These are phyloP conservation scores for Drosophila littoralis DNA, from an alignment of 1,140 invertebrate species.

Conservation along the genomic window DNA sequence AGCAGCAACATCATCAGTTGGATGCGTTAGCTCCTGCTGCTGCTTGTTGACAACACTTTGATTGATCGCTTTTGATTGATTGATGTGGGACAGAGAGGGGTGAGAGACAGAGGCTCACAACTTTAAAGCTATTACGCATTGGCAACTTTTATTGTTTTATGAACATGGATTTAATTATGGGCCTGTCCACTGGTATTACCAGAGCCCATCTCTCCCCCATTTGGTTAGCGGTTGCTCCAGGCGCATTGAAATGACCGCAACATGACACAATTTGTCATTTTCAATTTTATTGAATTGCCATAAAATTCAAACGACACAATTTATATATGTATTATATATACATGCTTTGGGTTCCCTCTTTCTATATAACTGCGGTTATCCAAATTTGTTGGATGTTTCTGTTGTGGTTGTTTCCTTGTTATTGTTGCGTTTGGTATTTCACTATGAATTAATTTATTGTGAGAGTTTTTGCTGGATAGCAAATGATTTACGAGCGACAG, in stretches of 20 bases:
- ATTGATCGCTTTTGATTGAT: conserved; percentile 80
- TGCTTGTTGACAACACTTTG: conserved; percentile 71
- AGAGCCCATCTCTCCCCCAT: not conserved
- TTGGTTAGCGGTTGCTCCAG: conserved; percentile 21
- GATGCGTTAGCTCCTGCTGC: conserved; percentile 48
- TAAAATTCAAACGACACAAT: conserved; percentile 71
- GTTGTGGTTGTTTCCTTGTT: conserved; percentile 11
- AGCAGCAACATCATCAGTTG: conserved; percentile 55
- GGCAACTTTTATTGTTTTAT: conserved; percentile 73
- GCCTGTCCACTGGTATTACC: conserved; percentile 32
- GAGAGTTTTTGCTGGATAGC: conserved; percentile 36
- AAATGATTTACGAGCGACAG: conserved; percentile 66
- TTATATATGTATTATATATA: conserved; percentile 62
- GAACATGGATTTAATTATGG: conserved; percentile 73
- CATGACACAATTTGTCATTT: conserved; percentile 83
- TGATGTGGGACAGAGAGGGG: conserved; percentile 41
- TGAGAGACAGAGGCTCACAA: not conserved
- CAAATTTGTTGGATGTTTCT: conserved; percentile 28
- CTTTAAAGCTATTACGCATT: conserved; percentile 72
- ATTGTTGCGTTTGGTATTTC: conserved; percentile 39
- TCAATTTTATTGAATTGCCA: conserved; percentile 83
- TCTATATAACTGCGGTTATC: conserved; percentile 51
- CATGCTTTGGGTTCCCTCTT: not conserved
- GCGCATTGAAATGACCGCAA: conserved; percentile 65
- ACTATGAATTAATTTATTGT: conserved; percentile 68